Percentiles rank a stretch among this genome's conserved stretches.
These are phyloP conservation scores for Drosophila melanica DNA, from an alignment of 1,140 invertebrate species.

Conservation along the genomic window DNA sequence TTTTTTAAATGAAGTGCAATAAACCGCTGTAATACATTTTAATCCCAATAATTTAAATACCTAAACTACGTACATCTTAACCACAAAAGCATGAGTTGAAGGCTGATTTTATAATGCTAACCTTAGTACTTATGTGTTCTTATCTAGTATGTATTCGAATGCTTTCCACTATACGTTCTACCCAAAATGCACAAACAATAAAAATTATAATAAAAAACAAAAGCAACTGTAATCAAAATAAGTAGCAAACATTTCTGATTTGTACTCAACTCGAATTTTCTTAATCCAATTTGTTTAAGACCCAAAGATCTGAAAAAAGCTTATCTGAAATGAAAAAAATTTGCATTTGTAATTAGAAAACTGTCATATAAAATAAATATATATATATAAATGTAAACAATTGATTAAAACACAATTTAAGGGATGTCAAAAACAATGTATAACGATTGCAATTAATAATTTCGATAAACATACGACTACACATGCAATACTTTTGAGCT, in stretches of 20 bases:
- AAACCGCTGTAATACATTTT: conserved; percentile 4
- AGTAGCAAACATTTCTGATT: neutral
- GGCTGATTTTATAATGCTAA: conserved; percentile 67
- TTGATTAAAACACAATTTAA: conserved; percentile 17
- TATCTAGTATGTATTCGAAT: conserved; percentile 35
- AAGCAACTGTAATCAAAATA: conserved; percentile 37
- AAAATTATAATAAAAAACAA: conserved; percentile 6
- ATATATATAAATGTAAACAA: conserved; percentile 31
- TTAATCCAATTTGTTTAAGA: neutral
- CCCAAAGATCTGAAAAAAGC: neutral
- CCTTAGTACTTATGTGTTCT: conserved; percentile 51
- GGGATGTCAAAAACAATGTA: conserved; percentile 25
- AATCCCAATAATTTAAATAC: conserved; percentile 13
- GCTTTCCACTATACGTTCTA: conserved; percentile 22
- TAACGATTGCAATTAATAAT: conserved; percentile 45
- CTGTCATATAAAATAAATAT: conserved; percentile 16
- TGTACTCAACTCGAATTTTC: neutral
- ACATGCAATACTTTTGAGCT: conserved; percentile 6
- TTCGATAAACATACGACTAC: conserved; percentile 13
- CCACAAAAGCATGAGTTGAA: conserved; percentile 48
- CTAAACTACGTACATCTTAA: conserved; percentile 43
- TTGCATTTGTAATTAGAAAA: conserved; percentile 40
- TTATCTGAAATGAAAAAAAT: neutral
- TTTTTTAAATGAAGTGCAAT: conserved; percentile 31
- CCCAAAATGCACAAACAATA: conserved; percentile 24